Percentiles rank a stretch among this genome's conserved stretches.
These are phyloP conservation scores for Dipodomys stephensi DNA, from an alignment of 2,113 vertebrate species.

Conservation along the genomic window DNA sequence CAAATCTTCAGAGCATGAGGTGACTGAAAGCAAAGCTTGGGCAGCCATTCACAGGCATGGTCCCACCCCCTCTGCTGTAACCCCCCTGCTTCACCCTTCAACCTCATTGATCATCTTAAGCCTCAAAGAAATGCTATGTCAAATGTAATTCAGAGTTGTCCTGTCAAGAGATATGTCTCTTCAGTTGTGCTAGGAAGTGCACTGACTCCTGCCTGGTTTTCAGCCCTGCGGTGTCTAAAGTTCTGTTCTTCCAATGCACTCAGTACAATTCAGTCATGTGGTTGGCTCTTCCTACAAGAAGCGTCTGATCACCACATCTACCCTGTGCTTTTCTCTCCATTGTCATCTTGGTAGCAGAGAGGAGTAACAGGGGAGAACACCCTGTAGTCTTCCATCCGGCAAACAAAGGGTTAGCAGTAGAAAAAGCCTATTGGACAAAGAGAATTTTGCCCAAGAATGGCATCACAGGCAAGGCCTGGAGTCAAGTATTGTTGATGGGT, in stretches of 20 bases:
- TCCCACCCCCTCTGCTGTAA: accelerated
- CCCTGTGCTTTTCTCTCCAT: no score
- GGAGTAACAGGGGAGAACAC: background rate
- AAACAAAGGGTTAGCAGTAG: background rate
- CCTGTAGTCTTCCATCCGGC: background rate
- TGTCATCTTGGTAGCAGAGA: no score
- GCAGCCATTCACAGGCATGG: accelerated
- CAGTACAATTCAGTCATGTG: no score
- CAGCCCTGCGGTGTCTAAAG: accelerated
- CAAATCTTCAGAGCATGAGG: background rate
- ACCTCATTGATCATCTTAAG: background rate
- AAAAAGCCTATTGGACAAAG: background rate
- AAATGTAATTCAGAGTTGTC: background rate
- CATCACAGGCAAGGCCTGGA: background rate
- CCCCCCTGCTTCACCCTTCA: background rate
- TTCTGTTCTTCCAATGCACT: background rate
- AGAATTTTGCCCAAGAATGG: no score
- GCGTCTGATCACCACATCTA: accelerated
- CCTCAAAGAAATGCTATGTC: background rate
- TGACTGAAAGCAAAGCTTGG: background rate
- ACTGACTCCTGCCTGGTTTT: background rate
- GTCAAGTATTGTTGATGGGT: accelerated
- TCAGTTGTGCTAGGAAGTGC: background rate
- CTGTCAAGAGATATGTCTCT: background rate
- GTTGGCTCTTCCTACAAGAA: background rate